Base-by-base conservation (phyloP, 2,797 vertebrate species). In the Brachyalestes nurse region DNA sequence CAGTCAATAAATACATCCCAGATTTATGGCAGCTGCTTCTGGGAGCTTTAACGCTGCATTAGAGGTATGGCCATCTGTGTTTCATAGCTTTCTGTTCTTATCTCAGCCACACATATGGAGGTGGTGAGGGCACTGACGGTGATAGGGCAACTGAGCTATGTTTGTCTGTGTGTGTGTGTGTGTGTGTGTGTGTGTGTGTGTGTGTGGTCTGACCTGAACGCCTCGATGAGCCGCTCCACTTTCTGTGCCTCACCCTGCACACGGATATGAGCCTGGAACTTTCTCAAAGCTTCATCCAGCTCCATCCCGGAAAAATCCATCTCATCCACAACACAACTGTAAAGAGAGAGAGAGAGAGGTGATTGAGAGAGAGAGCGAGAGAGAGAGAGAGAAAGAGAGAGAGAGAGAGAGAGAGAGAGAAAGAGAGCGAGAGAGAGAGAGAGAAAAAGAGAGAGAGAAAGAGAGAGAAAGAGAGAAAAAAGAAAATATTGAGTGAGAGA, bases 281-380 rank as follows among this genome's bases (percentile, higher is more conserved):
- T 99, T 89, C 98, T 94, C 86, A 99, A 94, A 7, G 98, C 98
- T 90, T 99, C 97, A n/a, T 99, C 98, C 90, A 99, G 91, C 90
- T 99, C 98, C 97, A 98, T 98, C 47, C 97, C 95, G 0, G 97
- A 98, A 90, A 99, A 99, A 89, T 99, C 98, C 98, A 99, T 99
- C 91, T 99, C 97, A 80, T 99, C 98, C 85, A 99, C 98, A 81
- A 99, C 98, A 45, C 98, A 99, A 83, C 97, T 99, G 87, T 72
- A 40, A 0, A 82, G 7, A n/a, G 28, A 65, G 8, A 19, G 38
- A 60, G 7, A 34, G n/a, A 70, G 28, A 72, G n/a, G n/a, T n/a
- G 51, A 25, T 19, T 40, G 17, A 25, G 55, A 61, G 10, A 79
- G 17, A 76, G 45, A 42, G 73, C 51, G 23, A 60, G 38, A 60